Evolutionary conservation across 1,140 invertebrate genomes (phyloP).

Genomic region (Scaptomyza montana): DNA sequence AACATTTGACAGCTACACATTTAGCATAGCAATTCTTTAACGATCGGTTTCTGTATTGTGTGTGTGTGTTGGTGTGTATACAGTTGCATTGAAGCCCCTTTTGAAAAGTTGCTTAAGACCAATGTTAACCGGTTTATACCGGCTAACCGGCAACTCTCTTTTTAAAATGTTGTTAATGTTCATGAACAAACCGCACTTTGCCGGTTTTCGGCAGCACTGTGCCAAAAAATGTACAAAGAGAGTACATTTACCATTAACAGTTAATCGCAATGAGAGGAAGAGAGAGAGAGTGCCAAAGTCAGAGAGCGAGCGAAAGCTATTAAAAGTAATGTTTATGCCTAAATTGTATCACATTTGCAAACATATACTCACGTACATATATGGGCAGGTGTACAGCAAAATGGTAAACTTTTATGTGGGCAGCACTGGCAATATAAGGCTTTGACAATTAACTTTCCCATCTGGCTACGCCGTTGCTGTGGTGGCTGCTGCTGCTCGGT

Average conservation of each 20-base stretch:
- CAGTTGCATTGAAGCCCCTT: conserved; percentile 4
- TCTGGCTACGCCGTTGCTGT: conserved; percentile 13
- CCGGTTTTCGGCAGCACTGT: conserved; percentile 7
- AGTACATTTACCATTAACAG: conserved; percentile 2
- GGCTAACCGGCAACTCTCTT: conserved; percentile 15
- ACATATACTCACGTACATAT: conserved; percentile 11
- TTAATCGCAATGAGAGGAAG: background rate
- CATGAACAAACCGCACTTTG: conserved; percentile 20
- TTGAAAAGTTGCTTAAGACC: background rate
- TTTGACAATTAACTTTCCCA: conserved; percentile 26
- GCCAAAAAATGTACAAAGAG: conserved; percentile 3
- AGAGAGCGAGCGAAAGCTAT: conserved; percentile 15
- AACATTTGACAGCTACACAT: conserved; percentile 2
- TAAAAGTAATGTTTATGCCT: conserved; percentile 43
- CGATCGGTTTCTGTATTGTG: background rate
- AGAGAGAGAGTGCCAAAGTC: background rate
- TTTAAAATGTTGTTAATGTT: conserved; percentile 4
- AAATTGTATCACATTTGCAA: conserved; percentile 35
- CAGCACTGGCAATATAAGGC: conserved; percentile 21
- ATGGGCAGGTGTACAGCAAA: conserved; percentile 13
- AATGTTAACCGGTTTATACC: conserved; percentile 24
- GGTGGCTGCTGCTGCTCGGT: background rate
- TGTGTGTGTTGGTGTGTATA: background rate
- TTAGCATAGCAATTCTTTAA: conserved; percentile 6
- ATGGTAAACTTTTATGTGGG: conserved; percentile 22